Conservation (phyloP, 2,113 vertebrate genomes). For the Stomatorhinus ivindoensis region DNA sequence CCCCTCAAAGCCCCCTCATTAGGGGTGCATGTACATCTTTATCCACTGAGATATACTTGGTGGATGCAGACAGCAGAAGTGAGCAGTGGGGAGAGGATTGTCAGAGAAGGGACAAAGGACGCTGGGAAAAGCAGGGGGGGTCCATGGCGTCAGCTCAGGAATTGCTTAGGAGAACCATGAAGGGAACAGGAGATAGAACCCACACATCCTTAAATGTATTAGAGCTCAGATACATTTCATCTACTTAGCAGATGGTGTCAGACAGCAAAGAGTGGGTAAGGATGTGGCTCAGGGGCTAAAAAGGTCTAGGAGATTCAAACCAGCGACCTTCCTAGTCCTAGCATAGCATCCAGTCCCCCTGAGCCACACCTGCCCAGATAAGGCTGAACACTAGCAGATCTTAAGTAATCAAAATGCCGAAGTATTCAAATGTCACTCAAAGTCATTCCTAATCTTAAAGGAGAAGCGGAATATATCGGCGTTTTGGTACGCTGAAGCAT, state of each 20-base stretch:
- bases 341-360: background rate
- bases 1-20: constrained; percentile 14
- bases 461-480: background rate
- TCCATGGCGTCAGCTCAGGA: background rate
- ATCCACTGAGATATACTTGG: constrained; percentile 12
- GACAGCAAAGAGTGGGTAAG: background rate
- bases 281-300: background rate
- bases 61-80: background rate
- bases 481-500: background rate
- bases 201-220: background rate
- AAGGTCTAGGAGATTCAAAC: background rate
- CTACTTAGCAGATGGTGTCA: background rate
- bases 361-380: background rate
- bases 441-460: background rate
- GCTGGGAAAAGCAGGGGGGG: background rate
- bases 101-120: background rate
- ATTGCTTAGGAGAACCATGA: background rate
- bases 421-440: background rate
- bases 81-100: background rate
- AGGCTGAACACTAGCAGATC: background rate
- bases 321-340: background rate
- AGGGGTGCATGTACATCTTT: constrained; percentile 4
- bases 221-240: background rate
- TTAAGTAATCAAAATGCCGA: background rate
- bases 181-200: background rate